Base-by-base conservation (phyloP, 2,113 vertebrate genomes). In the Nothocercus julius region DNA sequence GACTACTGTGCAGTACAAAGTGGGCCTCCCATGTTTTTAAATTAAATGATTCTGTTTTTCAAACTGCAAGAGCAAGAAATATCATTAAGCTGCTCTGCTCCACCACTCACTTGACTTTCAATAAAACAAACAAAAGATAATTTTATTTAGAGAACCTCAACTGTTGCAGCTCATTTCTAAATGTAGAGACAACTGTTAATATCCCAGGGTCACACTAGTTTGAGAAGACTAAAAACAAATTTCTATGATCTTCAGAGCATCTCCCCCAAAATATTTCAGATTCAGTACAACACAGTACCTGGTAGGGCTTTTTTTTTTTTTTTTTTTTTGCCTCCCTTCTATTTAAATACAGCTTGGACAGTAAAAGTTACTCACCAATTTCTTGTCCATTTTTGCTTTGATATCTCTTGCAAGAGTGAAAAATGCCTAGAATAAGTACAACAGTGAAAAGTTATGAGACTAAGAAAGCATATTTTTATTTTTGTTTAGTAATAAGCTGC, bases 381-480 rank as follows among this genome's bases (percentile, higher is more conserved):
- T 99, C 96, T 98, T 99, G 98, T 99, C 99, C 99, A 99, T 99
- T 98, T 99, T 99, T 93, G 99, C 98, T 98, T 99, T 99, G 98
- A 99, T 99, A 96, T 99, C 99, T 97, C 99, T 98, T 64, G 99
- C 99, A 4, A 99, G 99, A n/a, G 99, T 99, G 97, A 99, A 98
- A 97, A 99, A 99, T 0, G 99, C 98, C 99, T 99, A 96, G 22
- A 72, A 95, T 49, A 68, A 85, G 44, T 12, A 25, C 47, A 68
- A 85, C 15, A 12, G 19, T 2, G 3, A 10, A 62, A 25, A 19
- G 69, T 90, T 34, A 88, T 13, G 7, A 0, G 6, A 32, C 3
- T 15, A 44, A 47, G 13, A 28, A 75, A 56, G 34, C 1, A 2
- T 2, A 28, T 32, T 47, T n/a, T 8, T 14, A 3, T 5, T 51